Evolutionary conservation across 2,888 invertebrate species (phyloP).

Genomic region (Leptura quadrifasciata): DNA sequence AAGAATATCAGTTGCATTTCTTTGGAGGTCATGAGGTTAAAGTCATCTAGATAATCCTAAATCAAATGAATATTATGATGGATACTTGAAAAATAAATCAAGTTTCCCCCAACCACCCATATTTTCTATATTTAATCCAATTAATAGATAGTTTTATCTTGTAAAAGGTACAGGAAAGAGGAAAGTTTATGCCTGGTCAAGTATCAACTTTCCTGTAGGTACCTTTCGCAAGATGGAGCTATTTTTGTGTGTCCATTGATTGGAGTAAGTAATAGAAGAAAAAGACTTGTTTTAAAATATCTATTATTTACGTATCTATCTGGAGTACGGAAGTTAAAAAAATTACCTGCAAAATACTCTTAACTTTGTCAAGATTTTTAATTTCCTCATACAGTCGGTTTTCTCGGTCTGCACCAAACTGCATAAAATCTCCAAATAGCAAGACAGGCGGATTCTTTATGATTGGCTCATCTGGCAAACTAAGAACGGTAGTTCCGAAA

Average conservation of each 20-base stretch:
- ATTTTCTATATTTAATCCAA: too few species aligned
- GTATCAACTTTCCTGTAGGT: too few species aligned
- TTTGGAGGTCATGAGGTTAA: constrained; percentile 84
- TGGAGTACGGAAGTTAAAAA: background rate
- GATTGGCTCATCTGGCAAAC: constrained; percentile 78
- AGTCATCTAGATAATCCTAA: constrained; percentile 90
- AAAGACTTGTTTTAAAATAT: too few species aligned
- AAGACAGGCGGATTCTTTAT: constrained; percentile 80
- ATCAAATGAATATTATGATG: constrained; percentile 45
- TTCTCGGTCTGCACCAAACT: constrained; percentile 82
- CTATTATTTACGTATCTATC: background rate
- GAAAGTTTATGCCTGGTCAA: too few species aligned
- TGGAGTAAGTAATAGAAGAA: background rate
- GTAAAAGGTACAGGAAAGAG: too few species aligned
- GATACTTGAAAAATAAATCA: too few species aligned
- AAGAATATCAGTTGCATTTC: constrained; percentile 92
- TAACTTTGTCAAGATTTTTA: constrained; percentile 82
- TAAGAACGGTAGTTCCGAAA: constrained; percentile 79
- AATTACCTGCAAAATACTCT: constrained; percentile 81
- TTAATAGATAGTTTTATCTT: too few species aligned
- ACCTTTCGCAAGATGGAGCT: too few species aligned
- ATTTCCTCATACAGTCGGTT: constrained; percentile 90
- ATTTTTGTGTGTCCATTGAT: background rate
- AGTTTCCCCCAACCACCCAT: too few species aligned
- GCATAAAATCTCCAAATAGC: constrained; percentile 88